phyloP scores from a whole-genome alignment of 2,888 invertebrate genomes.

The Geophilus truncorum region DNA sequence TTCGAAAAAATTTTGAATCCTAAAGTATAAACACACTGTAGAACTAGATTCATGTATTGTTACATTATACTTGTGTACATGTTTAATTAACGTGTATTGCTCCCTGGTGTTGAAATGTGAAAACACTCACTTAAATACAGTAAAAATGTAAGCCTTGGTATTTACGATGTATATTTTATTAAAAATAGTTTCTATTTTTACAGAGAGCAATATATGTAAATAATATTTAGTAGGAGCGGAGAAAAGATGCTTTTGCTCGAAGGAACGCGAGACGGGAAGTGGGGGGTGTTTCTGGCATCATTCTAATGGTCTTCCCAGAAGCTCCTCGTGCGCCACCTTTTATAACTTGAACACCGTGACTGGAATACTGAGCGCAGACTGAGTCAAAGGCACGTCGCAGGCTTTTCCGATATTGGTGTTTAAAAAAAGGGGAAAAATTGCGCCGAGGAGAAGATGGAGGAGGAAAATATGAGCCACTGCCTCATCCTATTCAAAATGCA shows the following conservation, averaged over 20 bases:
- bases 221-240: background rate
- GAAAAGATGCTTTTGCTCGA: background rate
- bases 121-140: too few species aligned
- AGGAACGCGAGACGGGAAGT: background rate
- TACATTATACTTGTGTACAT: too few species aligned
- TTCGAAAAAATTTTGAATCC: too few species aligned
- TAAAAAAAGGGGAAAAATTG: background rate
- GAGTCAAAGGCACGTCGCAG: background rate
- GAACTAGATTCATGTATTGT: too few species aligned
- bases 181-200: too few species aligned
- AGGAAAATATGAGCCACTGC: background rate
- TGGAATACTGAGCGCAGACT: background rate
- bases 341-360: background rate
- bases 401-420: background rate
- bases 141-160: too few species aligned
- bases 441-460: background rate
- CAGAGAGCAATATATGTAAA: background rate
- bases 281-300: background rate
- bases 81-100: too few species aligned
- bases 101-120: too few species aligned
- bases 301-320: background rate
- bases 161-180: too few species aligned
- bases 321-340: background rate
- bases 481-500: background rate
- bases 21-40: too few species aligned